phyloP scores from a whole-genome alignment of 2,888 invertebrate species.

The Volucella inflata region DNA sequence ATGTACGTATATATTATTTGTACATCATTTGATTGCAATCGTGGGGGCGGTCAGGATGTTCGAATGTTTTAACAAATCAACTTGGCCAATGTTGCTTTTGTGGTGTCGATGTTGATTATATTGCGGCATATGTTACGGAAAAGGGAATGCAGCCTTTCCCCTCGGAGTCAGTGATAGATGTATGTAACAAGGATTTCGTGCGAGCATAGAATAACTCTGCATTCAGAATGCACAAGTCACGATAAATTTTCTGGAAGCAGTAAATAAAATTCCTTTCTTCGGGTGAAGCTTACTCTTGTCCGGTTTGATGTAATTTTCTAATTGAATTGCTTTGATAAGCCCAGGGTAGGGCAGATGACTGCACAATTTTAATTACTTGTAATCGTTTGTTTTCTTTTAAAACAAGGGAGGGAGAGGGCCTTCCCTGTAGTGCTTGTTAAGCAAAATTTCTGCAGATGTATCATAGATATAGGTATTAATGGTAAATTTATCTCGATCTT shows the following conservation, averaged over 20 bases:
- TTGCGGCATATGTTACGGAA: constrained; percentile 64
- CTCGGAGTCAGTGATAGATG: background rate
- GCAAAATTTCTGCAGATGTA: too few species aligned
- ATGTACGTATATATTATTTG: constrained; percentile 64
- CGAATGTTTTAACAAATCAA: background rate
- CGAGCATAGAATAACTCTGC: constrained; percentile 45
- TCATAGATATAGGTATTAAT: too few species aligned
- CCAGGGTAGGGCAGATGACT: constrained; percentile 28
- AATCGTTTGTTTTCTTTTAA: constrained; percentile 8
- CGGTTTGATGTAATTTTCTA: constrained; percentile 61
- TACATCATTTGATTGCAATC: constrained; percentile 81
- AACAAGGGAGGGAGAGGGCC: background rate
- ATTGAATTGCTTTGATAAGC: constrained; percentile 69
- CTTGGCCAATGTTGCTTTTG: constrained; percentile 54
- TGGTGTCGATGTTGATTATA: constrained; percentile 53
- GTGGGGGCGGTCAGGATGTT: constrained; percentile 80
- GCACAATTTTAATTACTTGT: constrained; percentile 44
- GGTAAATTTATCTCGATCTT: too few species aligned
- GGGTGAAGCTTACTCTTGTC: constrained; percentile 18
- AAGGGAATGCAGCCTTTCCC: constrained; percentile 10
- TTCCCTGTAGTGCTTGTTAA: too few species aligned
- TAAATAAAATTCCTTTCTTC: constrained; percentile 52
- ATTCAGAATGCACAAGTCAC: constrained; percentile 39
- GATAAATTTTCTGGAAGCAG: constrained; percentile 58
- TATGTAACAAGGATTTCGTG: constrained; percentile 58